A percentile compares a stretch with the other conserved stretches of the same genome.
Conservation (phyloP, 1,140 invertebrate species). For the Nylanderia fulva region DNA sequence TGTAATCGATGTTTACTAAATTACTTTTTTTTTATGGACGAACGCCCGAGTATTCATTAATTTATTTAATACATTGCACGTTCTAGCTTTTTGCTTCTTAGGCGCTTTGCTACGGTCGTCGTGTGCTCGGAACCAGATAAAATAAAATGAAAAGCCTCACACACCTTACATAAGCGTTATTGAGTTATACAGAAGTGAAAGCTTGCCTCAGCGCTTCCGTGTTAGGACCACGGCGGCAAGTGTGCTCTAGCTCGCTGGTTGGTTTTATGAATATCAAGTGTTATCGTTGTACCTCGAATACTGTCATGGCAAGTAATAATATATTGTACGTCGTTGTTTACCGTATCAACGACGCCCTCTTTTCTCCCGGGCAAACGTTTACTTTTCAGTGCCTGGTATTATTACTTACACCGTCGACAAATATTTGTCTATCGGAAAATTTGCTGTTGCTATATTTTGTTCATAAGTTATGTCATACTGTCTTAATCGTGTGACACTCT, state of each 20-base stretch:
- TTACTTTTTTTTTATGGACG: background rate
- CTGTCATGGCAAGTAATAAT: conserved; percentile 25
- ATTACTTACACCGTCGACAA: conserved; percentile 68
- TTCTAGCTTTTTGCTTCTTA: background rate
- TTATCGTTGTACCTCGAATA: conserved; percentile 62
- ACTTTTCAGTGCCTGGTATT: conserved; percentile 67
- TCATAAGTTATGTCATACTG: conserved; percentile 53
- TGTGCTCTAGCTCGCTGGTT: conserved; percentile 22
- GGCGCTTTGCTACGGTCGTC: background rate
- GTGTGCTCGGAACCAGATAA: conserved; percentile 13
- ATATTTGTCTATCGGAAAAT: conserved; percentile 71
- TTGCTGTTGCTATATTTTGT: conserved; percentile 56
- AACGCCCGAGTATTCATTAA: background rate
- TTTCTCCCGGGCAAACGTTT: conserved; percentile 71
- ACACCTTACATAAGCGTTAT: conserved; percentile 53
- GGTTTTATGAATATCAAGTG: conserved; percentile 63
- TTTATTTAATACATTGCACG: background rate
- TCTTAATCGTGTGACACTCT: conserved; percentile 40
- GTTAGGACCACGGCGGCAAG: conserved; percentile 23
- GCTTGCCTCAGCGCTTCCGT: conserved; percentile 32
- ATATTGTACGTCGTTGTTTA: conserved; percentile 65
- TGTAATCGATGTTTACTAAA: background rate
- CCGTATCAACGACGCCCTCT: conserved; percentile 67
- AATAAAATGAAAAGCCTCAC: conserved; percentile 27
- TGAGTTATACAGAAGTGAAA: conserved; percentile 47